Evolutionary conservation across 1,140 invertebrate genomes (phyloP), one percentile per base, ranked within the genome.

Genomic region (Telenomus remus): DNA sequence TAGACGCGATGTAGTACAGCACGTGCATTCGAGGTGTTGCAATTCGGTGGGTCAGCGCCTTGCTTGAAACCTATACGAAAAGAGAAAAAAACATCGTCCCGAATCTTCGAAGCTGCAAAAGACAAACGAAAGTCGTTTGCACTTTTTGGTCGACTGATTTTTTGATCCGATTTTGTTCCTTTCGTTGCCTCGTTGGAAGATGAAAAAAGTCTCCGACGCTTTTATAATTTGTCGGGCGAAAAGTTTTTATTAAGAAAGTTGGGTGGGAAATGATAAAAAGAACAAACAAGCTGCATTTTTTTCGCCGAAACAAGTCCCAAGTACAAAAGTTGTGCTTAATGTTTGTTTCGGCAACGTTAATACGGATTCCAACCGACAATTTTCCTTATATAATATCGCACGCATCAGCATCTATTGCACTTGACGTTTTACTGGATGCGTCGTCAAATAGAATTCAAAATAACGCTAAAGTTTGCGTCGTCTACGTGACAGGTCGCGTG

Each of bases 1-100:
- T 64, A 71, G 69, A 59, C 69, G 70, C 61, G 48, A 76, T 69
- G 13, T 72, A 68, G 68, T n/a, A 53, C 57, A 63, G 50, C 57
- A 63, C 65, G 69, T 57, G 70, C 55, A 63, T 73, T 64, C n/a
- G 57, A 57, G 56, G 27, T 57, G 65, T 59, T 63, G 49, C 49
- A 63, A 46, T 35, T 42, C 57, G 57, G 66, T 66, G 71, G 65
- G 74, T 71, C 68, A 71, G 50, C 61, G 27, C 47, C 60, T 35
- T 7, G 61, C 66, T 51, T 34, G 43, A 68, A 42, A 13, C 5
- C 7, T 4, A 12, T 12, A 54, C 53, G 48, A 64, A 53, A 43
- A n/a, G n/a, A 57, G 27, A 12, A 12, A 12, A 49, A 39, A 39
- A 35, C 1, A 12, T 35, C 12, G 19, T 4, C 6, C 27, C 19